Percentiles rank a stretch among this genome's conserved stretches.
Conservation (phyloP, 2,888 invertebrate genomes). For the Tipula unca region DNA sequence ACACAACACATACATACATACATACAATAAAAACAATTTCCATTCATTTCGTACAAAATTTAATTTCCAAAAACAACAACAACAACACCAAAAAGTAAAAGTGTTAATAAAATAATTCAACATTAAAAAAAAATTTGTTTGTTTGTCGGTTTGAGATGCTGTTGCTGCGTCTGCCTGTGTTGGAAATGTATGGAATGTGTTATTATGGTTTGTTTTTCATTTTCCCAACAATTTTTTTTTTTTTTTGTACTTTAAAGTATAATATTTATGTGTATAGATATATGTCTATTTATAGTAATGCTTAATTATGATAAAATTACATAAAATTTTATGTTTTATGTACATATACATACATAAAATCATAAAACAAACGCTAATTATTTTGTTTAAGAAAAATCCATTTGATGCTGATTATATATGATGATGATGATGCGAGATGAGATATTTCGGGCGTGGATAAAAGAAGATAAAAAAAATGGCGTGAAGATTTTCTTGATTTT, state of each 20-base stretch:
- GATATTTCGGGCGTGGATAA: neutral
- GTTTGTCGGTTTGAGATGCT: conserved; percentile 8
- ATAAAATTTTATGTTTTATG: neutral
- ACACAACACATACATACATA: too few relatives aligned
- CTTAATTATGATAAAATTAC: neutral
- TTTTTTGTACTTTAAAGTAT: neutral
- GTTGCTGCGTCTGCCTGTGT: neutral
- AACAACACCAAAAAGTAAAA: neutral
- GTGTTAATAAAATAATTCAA: conserved; percentile 14
- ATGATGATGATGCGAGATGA: neutral
- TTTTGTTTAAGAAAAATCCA: neutral
- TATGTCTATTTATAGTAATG: neutral
- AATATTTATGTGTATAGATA: neutral
- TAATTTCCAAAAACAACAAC: conserved; percentile 1
- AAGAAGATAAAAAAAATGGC: neutral
- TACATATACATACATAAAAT: neutral
- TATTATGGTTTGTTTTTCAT: conserved; percentile 3
- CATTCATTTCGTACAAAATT: neutral
- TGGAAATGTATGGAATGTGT: neutral
- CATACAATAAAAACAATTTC: neutral
- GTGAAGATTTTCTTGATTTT: neutral
- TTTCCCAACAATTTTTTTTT: neutral
- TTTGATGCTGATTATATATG: neutral
- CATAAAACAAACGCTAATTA: conserved; percentile 8
- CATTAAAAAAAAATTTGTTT: neutral